Evolutionary conservation across 2,797 vertebrate species (phyloP), one percentile per base, ranked within the genome.

Genomic region (Rousettus madagascariensis): DNA sequence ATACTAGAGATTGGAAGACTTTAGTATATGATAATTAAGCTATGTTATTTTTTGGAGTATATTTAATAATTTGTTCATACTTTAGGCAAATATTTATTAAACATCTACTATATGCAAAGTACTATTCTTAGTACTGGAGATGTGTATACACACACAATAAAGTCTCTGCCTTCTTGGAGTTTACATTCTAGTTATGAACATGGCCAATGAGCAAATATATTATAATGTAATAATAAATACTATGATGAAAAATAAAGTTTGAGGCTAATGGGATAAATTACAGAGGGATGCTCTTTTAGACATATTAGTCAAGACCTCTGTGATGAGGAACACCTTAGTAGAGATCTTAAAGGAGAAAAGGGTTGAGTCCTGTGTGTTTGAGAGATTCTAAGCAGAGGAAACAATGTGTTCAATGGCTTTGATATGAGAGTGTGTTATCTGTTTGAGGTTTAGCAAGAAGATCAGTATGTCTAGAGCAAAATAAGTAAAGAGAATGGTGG

Each of bases 71-170:
- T 41, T 65, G 16, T 11, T 66, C 68, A 30, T 74, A 57, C 51
- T 61, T 93, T 95, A 63, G n/a, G 63, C 38, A 86, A 30, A 66
- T 75, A 66, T 55, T 61, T 80, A 41, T 77, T 66, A 78, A 88
- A 43, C 28, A 30, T 38, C 15, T 59, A 53, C 28, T 75, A 1
- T 17, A 51, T 79, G 5, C 15, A 74, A 49, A 3, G 38, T n/a
- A 24, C 30, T 84, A 10, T 26, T 83, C 30, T 82, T 72, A 91
- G 2, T 43, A 33, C 36, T 33, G 38, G 28, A 89, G 41, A 8
- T 55, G 11, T 22, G 7, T 2, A 8, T 38, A n/a, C 26, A 68
- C 24, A 63, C 4, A 51, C 46, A 84, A 15, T 36, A 30, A 51
- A 63, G 9, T 55, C 22, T 59, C 38, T 74, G 30, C 24, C 28